Evolutionary conservation across 2,888 invertebrate species (phyloP).

Genomic region (Hirtodrosophila alboralis): DNA sequence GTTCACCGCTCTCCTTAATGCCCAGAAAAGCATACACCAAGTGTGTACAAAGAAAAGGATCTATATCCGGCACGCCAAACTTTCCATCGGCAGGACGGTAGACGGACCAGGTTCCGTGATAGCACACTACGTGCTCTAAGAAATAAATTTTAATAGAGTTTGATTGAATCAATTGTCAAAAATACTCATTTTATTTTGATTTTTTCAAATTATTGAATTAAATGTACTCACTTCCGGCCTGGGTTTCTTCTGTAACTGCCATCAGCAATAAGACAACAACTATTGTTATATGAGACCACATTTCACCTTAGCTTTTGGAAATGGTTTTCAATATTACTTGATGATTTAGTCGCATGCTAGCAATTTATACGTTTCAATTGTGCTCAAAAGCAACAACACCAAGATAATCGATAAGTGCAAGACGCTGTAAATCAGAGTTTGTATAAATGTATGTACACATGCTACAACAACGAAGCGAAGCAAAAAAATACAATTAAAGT

Average conservation of each 20-base stretch:
- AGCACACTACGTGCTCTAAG: slow-evolving; percentile 88
- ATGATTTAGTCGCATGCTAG: background rate
- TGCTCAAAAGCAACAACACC: slow-evolving; percentile 11
- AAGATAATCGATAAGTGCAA: slow-evolving; percentile 48
- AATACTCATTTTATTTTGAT: too few species aligned
- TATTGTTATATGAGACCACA: slow-evolving; percentile 17
- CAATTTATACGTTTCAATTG: slow-evolving; percentile 37
- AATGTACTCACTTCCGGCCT: slow-evolving; percentile 28
- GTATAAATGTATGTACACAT: slow-evolving; percentile 23
- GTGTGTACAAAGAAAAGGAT: slow-evolving; percentile 90
- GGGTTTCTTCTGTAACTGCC: slow-evolving; percentile 9
- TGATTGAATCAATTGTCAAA: background rate
- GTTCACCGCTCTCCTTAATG: slow-evolving; percentile 85
- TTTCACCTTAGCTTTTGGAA: slow-evolving; percentile 8
- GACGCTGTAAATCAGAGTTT: slow-evolving; percentile 31
- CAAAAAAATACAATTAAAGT: slow-evolving; percentile 43
- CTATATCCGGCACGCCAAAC: slow-evolving; percentile 88
- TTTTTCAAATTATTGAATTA: too few species aligned
- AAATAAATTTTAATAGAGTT: background rate
- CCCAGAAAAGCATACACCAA: slow-evolving; percentile 90
- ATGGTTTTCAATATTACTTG: slow-evolving; percentile 4
- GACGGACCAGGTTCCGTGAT: slow-evolving; percentile 91
- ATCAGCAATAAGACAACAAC: slow-evolving; percentile 8
- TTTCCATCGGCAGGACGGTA: slow-evolving; percentile 88
- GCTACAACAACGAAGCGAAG: slow-evolving; percentile 64